A percentile compares a stretch with the other conserved stretches of the same genome.
These are phyloP conservation scores for Drosophila murphyi DNA, from an alignment of 1,140 invertebrate genomes.

Conservation along the genomic window DNA sequence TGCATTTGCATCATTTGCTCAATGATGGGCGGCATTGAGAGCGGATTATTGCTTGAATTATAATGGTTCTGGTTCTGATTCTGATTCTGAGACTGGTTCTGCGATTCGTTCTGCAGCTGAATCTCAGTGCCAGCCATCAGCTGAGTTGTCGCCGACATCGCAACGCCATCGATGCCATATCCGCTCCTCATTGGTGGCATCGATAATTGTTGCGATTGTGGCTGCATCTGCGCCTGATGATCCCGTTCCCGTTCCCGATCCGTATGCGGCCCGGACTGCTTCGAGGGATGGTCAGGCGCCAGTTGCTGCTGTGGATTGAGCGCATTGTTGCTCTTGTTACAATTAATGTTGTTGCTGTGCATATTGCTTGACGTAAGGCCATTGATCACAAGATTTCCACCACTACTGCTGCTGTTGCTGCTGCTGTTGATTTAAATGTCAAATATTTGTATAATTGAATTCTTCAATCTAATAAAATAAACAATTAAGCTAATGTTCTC, in stretches of 20 bases:
- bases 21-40: slow-evolving; percentile 62
- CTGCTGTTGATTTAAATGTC: not conserved
- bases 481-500: no score
- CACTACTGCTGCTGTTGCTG: slow-evolving; percentile 55
- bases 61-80: slow-evolving; percentile 56
- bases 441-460: no score
- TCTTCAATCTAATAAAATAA: no score
- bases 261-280: slow-evolving; percentile 17
- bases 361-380: slow-evolving; percentile 83
- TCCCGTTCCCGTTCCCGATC: not conserved
- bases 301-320: slow-evolving; percentile 29
- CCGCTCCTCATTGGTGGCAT: slow-evolving; percentile 43
- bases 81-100: slow-evolving; percentile 37
- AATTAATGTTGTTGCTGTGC: slow-evolving; percentile 63
- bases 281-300: slow-evolving; percentile 35
- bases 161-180: slow-evolving; percentile 37
- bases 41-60: slow-evolving; percentile 72
- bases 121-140: slow-evolving; percentile 56
- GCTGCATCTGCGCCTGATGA: not conserved
- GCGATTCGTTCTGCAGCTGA: slow-evolving; percentile 54
- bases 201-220: slow-evolving; percentile 38
- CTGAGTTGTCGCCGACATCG: slow-evolving; percentile 44
- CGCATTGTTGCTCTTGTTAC: slow-evolving; percentile 55
- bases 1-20: slow-evolving; percentile 77
- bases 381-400: slow-evolving; percentile 76